A percentile compares a stretch with the other conserved stretches of the same genome.
These are phyloP conservation scores for Stichodactyla mertensii DNA, from an alignment of 64 coral and sea anemone species.

Conservation along the genomic window DNA sequence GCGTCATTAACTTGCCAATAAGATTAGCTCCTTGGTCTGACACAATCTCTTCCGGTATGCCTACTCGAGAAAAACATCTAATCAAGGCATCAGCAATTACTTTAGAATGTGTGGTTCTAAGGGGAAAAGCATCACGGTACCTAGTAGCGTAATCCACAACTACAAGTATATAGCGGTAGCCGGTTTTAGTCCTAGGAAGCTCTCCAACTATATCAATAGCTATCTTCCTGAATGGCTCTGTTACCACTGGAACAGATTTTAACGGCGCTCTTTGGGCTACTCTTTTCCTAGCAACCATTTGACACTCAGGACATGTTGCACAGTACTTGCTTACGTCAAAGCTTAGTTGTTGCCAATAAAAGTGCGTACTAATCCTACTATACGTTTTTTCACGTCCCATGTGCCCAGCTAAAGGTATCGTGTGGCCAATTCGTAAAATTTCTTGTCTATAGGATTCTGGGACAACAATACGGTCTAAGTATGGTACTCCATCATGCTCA, in stretches of 20 bases:
- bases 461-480: neutral
- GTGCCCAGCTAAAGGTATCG: neutral
- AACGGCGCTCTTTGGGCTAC: slow-evolving; percentile 3
- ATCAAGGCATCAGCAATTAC: too few relatives aligned
- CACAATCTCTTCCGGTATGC: too few relatives aligned
- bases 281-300: slow-evolving; percentile 12
- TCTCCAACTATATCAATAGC: slow-evolving; percentile 43
- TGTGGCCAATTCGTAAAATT: neutral
- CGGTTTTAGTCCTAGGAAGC: slow-evolving; percentile 12
- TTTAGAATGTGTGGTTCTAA: too few relatives aligned
- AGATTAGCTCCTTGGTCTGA: too few relatives aligned
- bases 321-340: slow-evolving; percentile 18
- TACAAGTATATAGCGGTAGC: slow-evolving; percentile 36
- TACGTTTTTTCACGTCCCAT: neutral
- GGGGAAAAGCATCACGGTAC: slow-evolving; percentile 51
- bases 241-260: neutral
- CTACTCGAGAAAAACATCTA: too few relatives aligned
- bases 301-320: slow-evolving; percentile 34
- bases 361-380: neutral
- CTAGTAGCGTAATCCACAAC: slow-evolving; percentile 48
- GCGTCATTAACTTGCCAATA: too few relatives aligned
- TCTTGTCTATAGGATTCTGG: neutral
- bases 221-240: slow-evolving; percentile 42
- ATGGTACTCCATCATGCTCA: neutral
- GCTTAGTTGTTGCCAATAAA: neutral